These are phyloP conservation scores for Thumatha senex DNA, from an alignment of 2,888 invertebrate genomes.

Conservation along the genomic window DNA sequence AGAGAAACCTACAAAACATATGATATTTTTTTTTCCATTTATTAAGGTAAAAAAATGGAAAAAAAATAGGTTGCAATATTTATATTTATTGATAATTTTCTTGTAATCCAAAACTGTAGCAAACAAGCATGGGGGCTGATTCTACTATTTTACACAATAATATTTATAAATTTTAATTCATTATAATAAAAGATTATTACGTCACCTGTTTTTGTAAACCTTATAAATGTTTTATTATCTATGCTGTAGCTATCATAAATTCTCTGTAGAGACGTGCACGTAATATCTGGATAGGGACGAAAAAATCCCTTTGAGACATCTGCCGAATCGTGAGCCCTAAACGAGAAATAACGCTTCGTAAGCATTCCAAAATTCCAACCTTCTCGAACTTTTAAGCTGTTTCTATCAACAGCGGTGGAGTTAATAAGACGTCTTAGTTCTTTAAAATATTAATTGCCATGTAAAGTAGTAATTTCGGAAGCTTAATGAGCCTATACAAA, in stretches of 20 bases:
- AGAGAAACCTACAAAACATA: too few relatives aligned
- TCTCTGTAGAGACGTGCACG: conserved; percentile 16
- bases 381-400: conserved; percentile 1
- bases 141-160: too few relatives aligned
- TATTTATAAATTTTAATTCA: too few relatives aligned
- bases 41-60: too few relatives aligned
- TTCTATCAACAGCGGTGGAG: neutral
- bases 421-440: neutral
- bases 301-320: conserved; percentile 10
- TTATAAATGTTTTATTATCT: conserved; percentile 12
- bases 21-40: too few relatives aligned
- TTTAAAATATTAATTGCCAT: neutral
- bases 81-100: neutral
- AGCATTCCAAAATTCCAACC: conserved; percentile 5
- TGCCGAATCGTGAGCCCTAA: neutral
- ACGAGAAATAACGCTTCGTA: conserved; percentile 9
- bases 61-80: conserved; percentile 1
- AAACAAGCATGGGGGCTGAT: too few relatives aligned
- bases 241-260: conserved; percentile 21
- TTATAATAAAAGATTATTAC: neutral
- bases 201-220: conserved; percentile 6
- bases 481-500: too few relatives aligned
- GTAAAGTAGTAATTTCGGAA: neutral
- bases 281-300: conserved; percentile 4
- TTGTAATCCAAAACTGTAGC: neutral